Evolutionary conservation across 2,888 invertebrate genomes (phyloP), one percentile per base, ranked within the genome.

Genomic region (Brachyptera putata): DNA sequence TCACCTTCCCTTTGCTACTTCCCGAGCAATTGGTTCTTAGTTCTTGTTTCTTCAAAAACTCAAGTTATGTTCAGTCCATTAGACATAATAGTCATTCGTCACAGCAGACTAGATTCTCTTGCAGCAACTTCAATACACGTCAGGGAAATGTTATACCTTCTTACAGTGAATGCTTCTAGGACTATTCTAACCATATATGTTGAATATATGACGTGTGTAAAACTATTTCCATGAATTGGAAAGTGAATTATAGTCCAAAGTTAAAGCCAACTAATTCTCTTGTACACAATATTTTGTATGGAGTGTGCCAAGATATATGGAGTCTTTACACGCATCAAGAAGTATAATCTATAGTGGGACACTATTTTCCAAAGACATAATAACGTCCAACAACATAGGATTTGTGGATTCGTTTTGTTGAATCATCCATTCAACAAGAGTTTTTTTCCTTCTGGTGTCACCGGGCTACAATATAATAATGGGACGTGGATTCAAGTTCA

Each of bases 231-330:
- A 18, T 53, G 53, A 53, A 36, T 53, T 53, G 53, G 50, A 34
- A 50, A 37, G 50, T 59, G 46, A 59, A 55, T 55, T 59, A 59
- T 55, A 55, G 25, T 43, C 46, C 26, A 16, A 39, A 41, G 55
- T 55, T 43, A 43, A 55, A 18, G 55, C 22, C 34, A 30, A 36
- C 41, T 30, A 59, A 59, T 59, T 59, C 59, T 55, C 55, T 37
- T 41, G 43, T 26, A 58, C 26, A 48, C 36, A 58, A 22, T 25
- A 18, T 43, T 59, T 59, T 59, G 59, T 59, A 59, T 39, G 55
- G 49, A 59, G 55, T 55, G 37, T 50, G 46, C 46, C 18, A 37
- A 58, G 58, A 58, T 58, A 58, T 58, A 58, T 58, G 46, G 21
- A 50, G 18, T 43, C 55, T 55, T 59, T 55, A 59, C 55, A 59